These are phyloP conservation scores for Drosophila greeni DNA, from an alignment of 2,888 invertebrate species.

Conservation along the genomic window DNA sequence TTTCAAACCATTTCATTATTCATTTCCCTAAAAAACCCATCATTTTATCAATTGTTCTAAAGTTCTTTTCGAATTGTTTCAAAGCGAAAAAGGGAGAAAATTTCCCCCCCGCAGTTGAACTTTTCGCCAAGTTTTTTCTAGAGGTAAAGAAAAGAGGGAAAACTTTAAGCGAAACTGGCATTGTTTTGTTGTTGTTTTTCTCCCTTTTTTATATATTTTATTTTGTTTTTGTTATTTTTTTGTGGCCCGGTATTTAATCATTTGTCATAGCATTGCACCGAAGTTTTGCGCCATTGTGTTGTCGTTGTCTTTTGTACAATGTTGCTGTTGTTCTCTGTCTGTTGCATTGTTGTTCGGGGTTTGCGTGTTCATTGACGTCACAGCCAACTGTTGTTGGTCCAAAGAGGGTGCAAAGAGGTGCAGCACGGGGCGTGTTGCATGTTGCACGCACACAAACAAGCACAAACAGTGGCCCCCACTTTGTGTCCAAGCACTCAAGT, in stretches of 20 bases:
- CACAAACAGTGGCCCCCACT: slow-evolving; percentile 52
- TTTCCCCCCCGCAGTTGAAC: slow-evolving; percentile 5
- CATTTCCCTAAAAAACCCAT: not conserved
- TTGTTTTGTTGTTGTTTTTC: slow-evolving; percentile 5
- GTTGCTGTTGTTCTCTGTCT: slow-evolving; percentile 28
- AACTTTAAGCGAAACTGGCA: slow-evolving; percentile 23
- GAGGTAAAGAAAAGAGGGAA: slow-evolving; percentile 2
- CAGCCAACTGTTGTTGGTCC: slow-evolving; percentile 14
- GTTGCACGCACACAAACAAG: slow-evolving; percentile 66
- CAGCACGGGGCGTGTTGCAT: slow-evolving; percentile 49
- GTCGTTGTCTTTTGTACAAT: slow-evolving; percentile 22
- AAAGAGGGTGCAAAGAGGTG: slow-evolving; percentile 21
- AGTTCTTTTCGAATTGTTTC: not conserved
- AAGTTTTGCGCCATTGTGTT: slow-evolving; percentile 45
- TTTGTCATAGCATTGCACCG: slow-evolving; percentile 56
- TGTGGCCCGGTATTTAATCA: slow-evolving; percentile 46
- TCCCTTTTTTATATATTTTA: not conserved
- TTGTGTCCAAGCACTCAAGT: slow-evolving; percentile 56
- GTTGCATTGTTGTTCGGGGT: slow-evolving; percentile 59
- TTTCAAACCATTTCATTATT: not conserved
- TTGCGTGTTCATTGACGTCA: slow-evolving; percentile 71
- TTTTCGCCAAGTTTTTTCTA: slow-evolving; percentile 17
- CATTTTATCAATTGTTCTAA: not conserved
- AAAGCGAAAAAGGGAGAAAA: not conserved
- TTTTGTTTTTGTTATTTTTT: not conserved